Percentiles rank a stretch among this genome's conserved stretches.
Conservation (phyloP, 2,113 vertebrate species). For the Alectura lathami region DNA sequence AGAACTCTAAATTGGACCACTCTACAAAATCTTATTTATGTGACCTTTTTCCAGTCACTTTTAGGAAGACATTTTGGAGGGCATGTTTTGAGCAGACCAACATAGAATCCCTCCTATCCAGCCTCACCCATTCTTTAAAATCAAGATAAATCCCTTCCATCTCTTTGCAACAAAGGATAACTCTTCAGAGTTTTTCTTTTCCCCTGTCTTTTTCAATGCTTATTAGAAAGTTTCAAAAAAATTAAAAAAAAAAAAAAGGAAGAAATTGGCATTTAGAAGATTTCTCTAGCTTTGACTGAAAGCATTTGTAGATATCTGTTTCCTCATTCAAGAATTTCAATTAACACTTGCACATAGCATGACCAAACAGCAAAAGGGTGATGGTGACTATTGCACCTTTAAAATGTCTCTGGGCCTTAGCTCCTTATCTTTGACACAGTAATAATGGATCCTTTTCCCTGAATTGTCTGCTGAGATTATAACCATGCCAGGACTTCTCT, state of each 20-base stretch:
- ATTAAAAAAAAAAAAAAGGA: not conserved
- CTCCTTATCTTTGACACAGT: not conserved
- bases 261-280: not conserved
- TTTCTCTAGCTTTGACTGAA: not conserved
- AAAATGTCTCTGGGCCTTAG: not conserved
- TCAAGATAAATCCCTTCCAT: not conserved
- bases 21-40: not conserved
- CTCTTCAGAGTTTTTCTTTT: not conserved
- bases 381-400: not conserved
- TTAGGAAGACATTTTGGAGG: not conserved
- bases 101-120: not conserved
- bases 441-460: not conserved
- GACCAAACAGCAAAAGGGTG: not conserved
- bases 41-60: not conserved
- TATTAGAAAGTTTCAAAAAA: not conserved
- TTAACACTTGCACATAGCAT: not conserved
- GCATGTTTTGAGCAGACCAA: not conserved
- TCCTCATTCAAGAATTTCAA: not conserved
- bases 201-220: not conserved
- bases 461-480: conserved; percentile 20
- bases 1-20: not conserved
- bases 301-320: not conserved
- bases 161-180: not conserved
- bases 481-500: not conserved
- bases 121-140: not conserved